phyloP scores from a whole-genome alignment of 2,797 vertebrate species.

The Mormyrops boulengeri region DNA sequence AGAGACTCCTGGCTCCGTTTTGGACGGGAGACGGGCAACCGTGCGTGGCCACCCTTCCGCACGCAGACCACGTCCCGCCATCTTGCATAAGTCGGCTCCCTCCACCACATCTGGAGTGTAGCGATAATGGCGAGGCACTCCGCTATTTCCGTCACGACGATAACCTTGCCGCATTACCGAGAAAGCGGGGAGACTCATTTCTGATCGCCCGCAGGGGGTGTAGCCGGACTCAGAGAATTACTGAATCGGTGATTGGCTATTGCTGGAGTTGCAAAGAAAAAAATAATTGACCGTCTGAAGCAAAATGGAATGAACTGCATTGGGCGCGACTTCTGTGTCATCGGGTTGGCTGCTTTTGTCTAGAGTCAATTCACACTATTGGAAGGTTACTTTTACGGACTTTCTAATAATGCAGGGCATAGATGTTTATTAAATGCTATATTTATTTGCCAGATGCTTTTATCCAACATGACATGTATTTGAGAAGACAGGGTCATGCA shows the following conservation, averaged over 20 bases:
- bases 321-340: neutral
- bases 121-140: neutral
- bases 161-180: neutral
- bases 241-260: neutral
- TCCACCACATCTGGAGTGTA: neutral
- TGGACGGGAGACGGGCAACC: neutral
- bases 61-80: neutral
- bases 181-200: neutral
- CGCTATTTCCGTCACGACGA: constrained; percentile 1
- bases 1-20: neutral
- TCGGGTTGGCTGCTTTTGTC: neutral
- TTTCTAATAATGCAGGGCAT: neutral
- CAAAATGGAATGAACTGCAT: neutral
- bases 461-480: neutral
- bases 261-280: neutral
- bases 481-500: neutral
- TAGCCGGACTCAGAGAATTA: neutral
- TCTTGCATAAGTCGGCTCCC: neutral
- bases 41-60: neutral
- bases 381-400: neutral
- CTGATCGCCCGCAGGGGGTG: neutral
- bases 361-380: neutral
- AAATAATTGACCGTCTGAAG: neutral
- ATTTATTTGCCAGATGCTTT: neutral
- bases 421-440: neutral